These are phyloP conservation scores for Phengaris arion DNA, from an alignment of 2,888 invertebrate species.

Conservation along the genomic window DNA sequence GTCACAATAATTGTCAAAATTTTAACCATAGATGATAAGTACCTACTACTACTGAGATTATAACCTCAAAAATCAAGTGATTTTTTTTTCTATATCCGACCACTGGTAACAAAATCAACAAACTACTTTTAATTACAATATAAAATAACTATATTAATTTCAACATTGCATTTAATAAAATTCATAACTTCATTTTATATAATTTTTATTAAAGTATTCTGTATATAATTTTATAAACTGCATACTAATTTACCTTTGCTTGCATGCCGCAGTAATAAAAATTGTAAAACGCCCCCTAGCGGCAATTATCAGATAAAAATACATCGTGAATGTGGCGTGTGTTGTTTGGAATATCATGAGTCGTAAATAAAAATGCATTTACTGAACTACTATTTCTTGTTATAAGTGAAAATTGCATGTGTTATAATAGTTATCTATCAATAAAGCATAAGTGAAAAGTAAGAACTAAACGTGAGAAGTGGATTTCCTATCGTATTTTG, in stretches of 20 bases:
- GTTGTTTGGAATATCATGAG: constrained; percentile 76
- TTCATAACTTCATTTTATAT: too few relatives aligned
- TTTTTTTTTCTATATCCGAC: neutral
- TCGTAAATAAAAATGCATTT: constrained; percentile 77
- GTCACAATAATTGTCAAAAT: neutral
- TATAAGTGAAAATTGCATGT: constrained; percentile 56
- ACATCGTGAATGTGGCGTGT: constrained; percentile 80
- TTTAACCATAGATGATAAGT: neutral
- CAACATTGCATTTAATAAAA: too few relatives aligned
- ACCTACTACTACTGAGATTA: too few relatives aligned
- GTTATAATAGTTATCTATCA: constrained; percentile 50
- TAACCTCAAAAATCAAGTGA: neutral
- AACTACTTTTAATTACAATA: too few relatives aligned
- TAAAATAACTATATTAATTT: too few relatives aligned
- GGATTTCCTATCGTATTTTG: constrained; percentile 66
- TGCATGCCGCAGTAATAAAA: constrained; percentile 34
- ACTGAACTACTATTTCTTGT: constrained; percentile 55
- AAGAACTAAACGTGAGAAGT: constrained; percentile 50
- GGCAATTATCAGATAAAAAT: constrained; percentile 63
- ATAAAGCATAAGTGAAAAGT: constrained; percentile 48
- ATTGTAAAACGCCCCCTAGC: constrained; percentile 58
- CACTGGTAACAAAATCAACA: too few relatives aligned
- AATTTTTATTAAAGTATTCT: too few relatives aligned
- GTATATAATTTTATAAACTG: too few relatives aligned
- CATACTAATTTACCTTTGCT: constrained; percentile 25